phyloP scores from a whole-genome alignment of 2,888 invertebrate genomes.

The Lutraria lutraria region DNA sequence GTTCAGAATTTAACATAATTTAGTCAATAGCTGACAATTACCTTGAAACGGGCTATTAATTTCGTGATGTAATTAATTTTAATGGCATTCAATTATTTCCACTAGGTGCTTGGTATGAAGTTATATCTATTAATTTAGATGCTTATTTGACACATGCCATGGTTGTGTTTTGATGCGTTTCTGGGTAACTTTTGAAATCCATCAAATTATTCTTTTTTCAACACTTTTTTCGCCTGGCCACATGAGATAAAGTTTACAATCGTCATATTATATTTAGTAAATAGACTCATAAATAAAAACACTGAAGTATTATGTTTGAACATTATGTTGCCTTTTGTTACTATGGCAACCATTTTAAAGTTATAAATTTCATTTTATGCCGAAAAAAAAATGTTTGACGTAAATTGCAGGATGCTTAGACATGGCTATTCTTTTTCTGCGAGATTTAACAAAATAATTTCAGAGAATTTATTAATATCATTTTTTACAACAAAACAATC shows the following conservation, averaged over 20 bases:
- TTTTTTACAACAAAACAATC: background rate
- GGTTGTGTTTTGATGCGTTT: background rate
- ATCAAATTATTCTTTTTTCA: too few species aligned
- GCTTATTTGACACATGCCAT: constrained; percentile 36
- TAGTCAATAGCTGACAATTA: background rate
- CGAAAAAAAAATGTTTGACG: background rate
- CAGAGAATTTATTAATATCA: too few species aligned
- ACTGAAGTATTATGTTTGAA: too few species aligned
- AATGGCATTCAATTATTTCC: constrained; percentile 47
- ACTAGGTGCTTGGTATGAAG: constrained; percentile 13
- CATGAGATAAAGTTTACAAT: too few species aligned
- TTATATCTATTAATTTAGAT: constrained; percentile 20
- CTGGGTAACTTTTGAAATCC: background rate
- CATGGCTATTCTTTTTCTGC: background rate
- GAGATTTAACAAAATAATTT: background rate
- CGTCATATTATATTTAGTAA: too few species aligned
- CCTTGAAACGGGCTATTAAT: constrained; percentile 18
- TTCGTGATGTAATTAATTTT: constrained; percentile 27
- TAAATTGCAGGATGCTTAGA: background rate
- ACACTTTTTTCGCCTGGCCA: too few species aligned
- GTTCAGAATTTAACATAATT: constrained; percentile 4
- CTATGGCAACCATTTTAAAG: background rate
- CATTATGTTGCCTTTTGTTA: background rate
- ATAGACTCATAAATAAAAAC: too few species aligned
- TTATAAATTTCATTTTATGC: background rate